These are phyloP conservation scores for Calosoma granatense DNA, from an alignment of 1,140 invertebrate species.

Conservation along the genomic window DNA sequence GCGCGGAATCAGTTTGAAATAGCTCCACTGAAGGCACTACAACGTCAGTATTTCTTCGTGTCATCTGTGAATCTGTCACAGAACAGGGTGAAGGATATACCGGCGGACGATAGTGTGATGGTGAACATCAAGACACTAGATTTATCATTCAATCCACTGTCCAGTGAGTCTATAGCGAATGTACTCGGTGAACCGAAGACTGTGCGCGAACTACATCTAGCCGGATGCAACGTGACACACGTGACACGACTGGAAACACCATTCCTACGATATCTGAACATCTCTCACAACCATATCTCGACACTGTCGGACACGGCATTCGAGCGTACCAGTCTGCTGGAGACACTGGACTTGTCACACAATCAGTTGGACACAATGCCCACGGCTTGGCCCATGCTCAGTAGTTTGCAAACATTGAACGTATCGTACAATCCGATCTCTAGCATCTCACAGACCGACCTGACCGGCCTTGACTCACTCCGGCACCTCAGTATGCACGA, in stretches of 20 bases:
- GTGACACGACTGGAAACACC: conserved; percentile 72
- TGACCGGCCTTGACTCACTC: conserved; percentile 55
- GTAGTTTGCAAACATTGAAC: conserved; percentile 57
- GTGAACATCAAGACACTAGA: conserved; percentile 81
- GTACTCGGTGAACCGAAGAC: conserved; percentile 83
- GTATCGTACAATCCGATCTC: conserved; percentile 68
- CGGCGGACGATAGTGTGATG: conserved; percentile 72
- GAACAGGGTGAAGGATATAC: conserved; percentile 68
- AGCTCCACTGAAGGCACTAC: conserved; percentile 65
- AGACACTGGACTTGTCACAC: conserved; percentile 64
- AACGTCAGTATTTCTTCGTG: conserved; percentile 73
- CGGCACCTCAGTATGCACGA: conserved; percentile 54
- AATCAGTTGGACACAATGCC: conserved; percentile 57
- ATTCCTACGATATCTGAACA: conserved; percentile 70
- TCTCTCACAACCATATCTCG: conserved; percentile 66
- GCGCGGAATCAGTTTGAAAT: conserved; percentile 65
- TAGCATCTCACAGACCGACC: conserved; percentile 60
- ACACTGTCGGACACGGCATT: conserved; percentile 55
- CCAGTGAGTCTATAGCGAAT: conserved; percentile 56
- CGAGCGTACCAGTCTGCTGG: conserved; percentile 65
- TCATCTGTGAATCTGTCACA: conserved; percentile 66
- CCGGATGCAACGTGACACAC: conserved; percentile 59
- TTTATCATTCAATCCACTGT: conserved; percentile 75
- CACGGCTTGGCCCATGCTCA: conserved; percentile 54
- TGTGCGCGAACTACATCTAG: conserved; percentile 67